Conservation (phyloP, 2,113 vertebrate genomes). For the Malurus cyaneus region DNA sequence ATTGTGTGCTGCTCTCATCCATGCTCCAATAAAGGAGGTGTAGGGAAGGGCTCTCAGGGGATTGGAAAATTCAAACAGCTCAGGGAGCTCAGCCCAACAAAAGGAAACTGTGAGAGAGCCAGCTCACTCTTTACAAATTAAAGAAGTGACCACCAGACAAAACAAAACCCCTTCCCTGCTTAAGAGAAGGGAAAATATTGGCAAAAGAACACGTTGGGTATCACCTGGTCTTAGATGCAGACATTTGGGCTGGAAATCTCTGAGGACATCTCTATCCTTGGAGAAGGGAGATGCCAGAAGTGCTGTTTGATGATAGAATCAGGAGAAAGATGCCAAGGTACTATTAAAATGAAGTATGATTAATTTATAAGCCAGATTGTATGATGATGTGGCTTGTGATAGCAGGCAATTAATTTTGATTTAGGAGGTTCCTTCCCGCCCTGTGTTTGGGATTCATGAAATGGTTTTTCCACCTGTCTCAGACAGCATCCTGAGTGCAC, state of each 20-base stretch:
- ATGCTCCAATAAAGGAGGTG: not conserved
- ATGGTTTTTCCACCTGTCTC: not conserved
- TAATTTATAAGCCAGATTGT: slow-evolving; percentile 37
- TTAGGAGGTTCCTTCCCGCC: not conserved
- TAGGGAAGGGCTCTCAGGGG: not conserved
- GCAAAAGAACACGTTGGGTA: not conserved
- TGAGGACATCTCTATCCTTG: not conserved
- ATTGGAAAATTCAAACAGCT: not conserved
- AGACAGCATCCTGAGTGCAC: not conserved
- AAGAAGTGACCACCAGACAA: not conserved
- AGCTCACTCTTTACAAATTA: not conserved
- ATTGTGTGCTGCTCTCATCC: not conserved
- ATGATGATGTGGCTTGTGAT: slow-evolving; percentile 26
- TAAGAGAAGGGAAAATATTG: not conserved
- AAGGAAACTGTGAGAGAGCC: not conserved
- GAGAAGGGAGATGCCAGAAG: not conserved
- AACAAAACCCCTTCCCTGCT: not conserved
- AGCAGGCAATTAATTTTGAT: slow-evolving; percentile 48
- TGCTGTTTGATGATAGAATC: not conserved
- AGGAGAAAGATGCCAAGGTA: not conserved
- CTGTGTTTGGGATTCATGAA: not conserved
- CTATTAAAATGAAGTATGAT: slow-evolving; percentile 7
- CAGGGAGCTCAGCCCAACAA: not conserved
- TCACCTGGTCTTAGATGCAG: not conserved
- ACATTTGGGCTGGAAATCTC: not conserved